A percentile compares a stretch with the other conserved stretches of the same genome.
phyloP scores from a whole-genome alignment of 2,797 vertebrate species.

The Parauchenoglanis punctatus region DNA sequence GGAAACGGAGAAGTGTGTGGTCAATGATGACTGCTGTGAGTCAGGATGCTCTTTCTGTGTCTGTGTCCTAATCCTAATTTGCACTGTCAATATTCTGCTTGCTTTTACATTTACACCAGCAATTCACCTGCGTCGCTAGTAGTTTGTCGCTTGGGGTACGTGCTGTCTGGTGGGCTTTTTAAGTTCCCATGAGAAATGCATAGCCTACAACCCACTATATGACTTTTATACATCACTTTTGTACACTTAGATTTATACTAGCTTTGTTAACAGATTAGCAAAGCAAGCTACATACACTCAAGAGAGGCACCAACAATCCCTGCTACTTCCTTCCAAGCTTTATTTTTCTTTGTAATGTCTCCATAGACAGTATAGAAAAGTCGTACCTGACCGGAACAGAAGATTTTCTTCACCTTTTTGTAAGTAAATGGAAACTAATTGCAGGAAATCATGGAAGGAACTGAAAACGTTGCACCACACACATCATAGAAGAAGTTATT shows the following conservation, averaged over 20 bases:
- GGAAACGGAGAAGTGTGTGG: conserved; percentile 91
- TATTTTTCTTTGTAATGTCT: background rate
- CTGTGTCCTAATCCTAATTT: background rate
- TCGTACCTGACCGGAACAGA: background rate
- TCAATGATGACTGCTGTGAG: conserved; percentile 95
- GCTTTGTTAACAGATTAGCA: background rate
- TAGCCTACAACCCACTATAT: background rate
- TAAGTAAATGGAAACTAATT: background rate
- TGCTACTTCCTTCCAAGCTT: background rate
- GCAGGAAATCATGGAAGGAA: background rate
- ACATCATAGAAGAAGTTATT: background rate
- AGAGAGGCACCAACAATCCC: background rate
- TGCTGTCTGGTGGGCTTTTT: background rate
- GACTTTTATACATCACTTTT: background rate
- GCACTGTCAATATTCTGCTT: background rate
- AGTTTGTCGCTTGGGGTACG: no score
- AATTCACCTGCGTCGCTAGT: background rate
- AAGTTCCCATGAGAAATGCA: background rate
- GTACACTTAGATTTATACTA: background rate
- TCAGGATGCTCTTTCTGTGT: conserved; percentile 45
- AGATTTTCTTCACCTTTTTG: background rate
- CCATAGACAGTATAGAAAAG: background rate
- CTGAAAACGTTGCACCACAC: background rate
- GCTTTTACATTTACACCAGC: background rate
- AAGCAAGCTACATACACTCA: background rate